These are phyloP conservation scores for Myotis daubentonii DNA, from an alignment of 2,797 vertebrate genomes.

Conservation along the genomic window DNA sequence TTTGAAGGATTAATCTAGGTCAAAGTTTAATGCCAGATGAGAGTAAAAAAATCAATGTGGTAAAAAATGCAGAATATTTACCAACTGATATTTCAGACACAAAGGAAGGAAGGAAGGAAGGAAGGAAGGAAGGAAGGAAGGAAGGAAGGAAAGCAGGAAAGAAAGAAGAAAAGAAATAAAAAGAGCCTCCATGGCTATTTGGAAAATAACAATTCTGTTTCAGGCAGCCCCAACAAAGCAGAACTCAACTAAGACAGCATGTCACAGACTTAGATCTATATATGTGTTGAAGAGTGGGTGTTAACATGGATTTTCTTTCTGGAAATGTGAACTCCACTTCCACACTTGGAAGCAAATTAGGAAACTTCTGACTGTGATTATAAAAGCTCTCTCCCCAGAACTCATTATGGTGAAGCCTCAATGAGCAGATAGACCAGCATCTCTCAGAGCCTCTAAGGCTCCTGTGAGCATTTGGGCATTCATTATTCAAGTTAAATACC, in stretches of 20 bases:
- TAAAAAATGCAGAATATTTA: neutral
- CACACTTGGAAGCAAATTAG: conserved; percentile 60
- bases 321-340: conserved; percentile 59
- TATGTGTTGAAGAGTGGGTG: conserved; percentile 55
- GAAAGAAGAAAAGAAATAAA: neutral
- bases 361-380: conserved; percentile 48
- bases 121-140: too few species aligned
- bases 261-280: conserved; percentile 50
- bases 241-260: conserved; percentile 49
- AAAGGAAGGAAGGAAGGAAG: neutral
- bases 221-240: neutral
- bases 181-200: neutral
- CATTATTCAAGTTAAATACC: neutral
- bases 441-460: neutral
- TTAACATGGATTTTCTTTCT: conserved; percentile 61
- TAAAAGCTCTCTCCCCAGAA: neutral
- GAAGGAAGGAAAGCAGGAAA: too few species aligned
- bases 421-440: neutral
- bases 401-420: neutral
- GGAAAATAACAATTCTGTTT: neutral
- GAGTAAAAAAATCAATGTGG: neutral
- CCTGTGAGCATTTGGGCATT: neutral
- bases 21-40: neutral
- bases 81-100: neutral
- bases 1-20: conserved; percentile 11